Conservation (phyloP, 2,113 vertebrate species). For the Tachysurus vachellii region DNA sequence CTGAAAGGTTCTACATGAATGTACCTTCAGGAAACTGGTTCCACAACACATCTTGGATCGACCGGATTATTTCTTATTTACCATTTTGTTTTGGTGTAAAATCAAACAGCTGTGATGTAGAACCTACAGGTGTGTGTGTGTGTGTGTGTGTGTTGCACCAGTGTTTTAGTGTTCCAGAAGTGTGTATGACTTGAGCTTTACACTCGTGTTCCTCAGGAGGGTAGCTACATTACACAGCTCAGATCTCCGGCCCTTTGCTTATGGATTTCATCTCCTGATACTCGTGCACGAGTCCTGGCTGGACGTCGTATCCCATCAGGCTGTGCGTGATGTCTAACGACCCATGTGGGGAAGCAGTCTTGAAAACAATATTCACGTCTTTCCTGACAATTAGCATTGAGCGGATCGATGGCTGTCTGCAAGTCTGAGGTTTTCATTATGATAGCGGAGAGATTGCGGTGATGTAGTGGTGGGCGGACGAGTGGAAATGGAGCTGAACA, state of each 20-base stretch:
- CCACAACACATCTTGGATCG: background rate
- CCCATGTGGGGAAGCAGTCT: slow-evolving; percentile 32
- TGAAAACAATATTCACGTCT: slow-evolving; percentile 49
- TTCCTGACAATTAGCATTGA: slow-evolving; percentile 47
- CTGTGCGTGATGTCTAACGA: slow-evolving; percentile 21
- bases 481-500: slow-evolving; percentile 31
- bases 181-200: background rate
- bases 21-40: too few relatives aligned
- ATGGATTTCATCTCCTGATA: slow-evolving; percentile 42
- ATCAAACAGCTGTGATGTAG: too few relatives aligned
- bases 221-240: background rate
- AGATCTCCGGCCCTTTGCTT: slow-evolving; percentile 8
- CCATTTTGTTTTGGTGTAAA: too few relatives aligned
- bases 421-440: slow-evolving; percentile 20
- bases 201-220: background rate
- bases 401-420: slow-evolving; percentile 43
- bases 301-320: slow-evolving; percentile 45
- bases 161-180: background rate
- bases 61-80: background rate
- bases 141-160: background rate
- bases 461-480: slow-evolving; percentile 18
- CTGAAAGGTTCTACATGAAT: background rate
- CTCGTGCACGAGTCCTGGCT: background rate
- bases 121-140: too few relatives aligned
- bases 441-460: slow-evolving; percentile 4